A percentile compares a stretch with the other conserved stretches of the same genome.
These are phyloP conservation scores for Tautogolabrus adspersus DNA, from an alignment of 2,113 vertebrate species.

Conservation along the genomic window DNA sequence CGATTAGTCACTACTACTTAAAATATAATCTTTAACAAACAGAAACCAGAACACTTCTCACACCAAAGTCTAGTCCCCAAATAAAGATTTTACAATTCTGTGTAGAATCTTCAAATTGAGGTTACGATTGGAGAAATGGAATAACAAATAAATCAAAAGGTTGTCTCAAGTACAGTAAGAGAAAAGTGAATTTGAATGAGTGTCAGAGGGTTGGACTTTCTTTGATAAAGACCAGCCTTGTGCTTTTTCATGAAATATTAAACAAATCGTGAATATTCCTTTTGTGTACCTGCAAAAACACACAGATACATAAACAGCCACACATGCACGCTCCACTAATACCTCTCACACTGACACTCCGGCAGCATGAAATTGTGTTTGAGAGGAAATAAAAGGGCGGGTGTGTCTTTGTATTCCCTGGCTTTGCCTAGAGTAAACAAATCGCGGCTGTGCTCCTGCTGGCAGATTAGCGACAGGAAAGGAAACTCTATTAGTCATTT, in stretches of 20 bases:
- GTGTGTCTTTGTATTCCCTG: slow-evolving; percentile 66
- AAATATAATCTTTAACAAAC: no score
- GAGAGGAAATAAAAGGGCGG: slow-evolving; percentile 60
- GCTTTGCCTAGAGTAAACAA: slow-evolving; percentile 71
- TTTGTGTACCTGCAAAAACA: neutral
- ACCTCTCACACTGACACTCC: slow-evolving; percentile 43
- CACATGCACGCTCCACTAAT: slow-evolving; percentile 15
- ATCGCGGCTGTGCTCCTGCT: slow-evolving; percentile 64
- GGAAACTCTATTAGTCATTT: slow-evolving; percentile 78
- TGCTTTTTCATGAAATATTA: slow-evolving; percentile 45
- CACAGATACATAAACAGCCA: slow-evolving; percentile 1
- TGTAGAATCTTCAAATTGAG: no score
- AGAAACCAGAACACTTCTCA: no score
- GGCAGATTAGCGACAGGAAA: slow-evolving; percentile 70
- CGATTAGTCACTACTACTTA: no score
- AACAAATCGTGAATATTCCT: slow-evolving; percentile 24
- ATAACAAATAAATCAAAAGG: neutral
- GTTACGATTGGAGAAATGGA: neutral
- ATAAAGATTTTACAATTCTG: no score
- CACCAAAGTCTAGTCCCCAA: no score
- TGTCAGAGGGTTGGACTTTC: neutral
- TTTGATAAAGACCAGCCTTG: slow-evolving; percentile 13
- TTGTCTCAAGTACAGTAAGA: neutral
- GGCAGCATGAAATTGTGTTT: slow-evolving; percentile 62
- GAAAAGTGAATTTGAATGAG: neutral